Evolutionary conservation across 2,888 invertebrate genomes (phyloP).

Genomic region (Hyposoter didymator): DNA sequence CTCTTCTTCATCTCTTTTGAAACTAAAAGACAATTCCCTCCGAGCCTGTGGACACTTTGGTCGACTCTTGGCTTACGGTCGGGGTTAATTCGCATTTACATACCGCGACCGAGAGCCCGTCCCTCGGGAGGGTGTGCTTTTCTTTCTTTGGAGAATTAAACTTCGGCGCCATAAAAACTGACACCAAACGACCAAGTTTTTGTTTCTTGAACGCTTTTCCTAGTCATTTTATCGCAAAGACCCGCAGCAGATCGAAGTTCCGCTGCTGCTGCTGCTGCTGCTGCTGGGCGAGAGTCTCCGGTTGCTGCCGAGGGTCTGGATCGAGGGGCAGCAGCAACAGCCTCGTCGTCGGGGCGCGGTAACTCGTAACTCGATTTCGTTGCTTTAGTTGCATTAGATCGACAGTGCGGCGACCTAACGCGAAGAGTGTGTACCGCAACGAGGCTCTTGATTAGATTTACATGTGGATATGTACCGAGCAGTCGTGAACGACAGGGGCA

Average conservation of each 20-base stretch:
- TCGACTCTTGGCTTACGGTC: constrained; percentile 20
- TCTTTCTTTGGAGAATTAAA: constrained; percentile 61
- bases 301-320: constrained; percentile 58
- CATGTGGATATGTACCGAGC: constrained; percentile 77
- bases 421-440: constrained; percentile 77
- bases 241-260: constrained; percentile 44
- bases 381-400: constrained; percentile 83
- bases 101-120: constrained; percentile 33
- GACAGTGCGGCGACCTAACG: constrained; percentile 75
- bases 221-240: constrained; percentile 19
- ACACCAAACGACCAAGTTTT: neutral
- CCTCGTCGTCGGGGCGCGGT: constrained; percentile 69
- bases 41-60: constrained; percentile 43
- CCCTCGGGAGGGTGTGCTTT: constrained; percentile 38
- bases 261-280: constrained; percentile 65
- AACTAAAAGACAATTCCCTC: constrained; percentile 40
- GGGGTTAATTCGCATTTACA: constrained; percentile 64
- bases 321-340: constrained; percentile 51
- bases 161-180: constrained; percentile 43
- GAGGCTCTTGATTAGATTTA: constrained; percentile 83
- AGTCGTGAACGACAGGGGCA: constrained; percentile 55
- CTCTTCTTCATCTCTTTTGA: constrained; percentile 23
- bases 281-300: constrained; percentile 37
- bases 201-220: neutral
- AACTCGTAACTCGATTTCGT: constrained; percentile 82